Evolutionary conservation across 2,797 vertebrate genomes (phyloP).

Genomic region (Oceanodroma leucorhoa): DNA sequence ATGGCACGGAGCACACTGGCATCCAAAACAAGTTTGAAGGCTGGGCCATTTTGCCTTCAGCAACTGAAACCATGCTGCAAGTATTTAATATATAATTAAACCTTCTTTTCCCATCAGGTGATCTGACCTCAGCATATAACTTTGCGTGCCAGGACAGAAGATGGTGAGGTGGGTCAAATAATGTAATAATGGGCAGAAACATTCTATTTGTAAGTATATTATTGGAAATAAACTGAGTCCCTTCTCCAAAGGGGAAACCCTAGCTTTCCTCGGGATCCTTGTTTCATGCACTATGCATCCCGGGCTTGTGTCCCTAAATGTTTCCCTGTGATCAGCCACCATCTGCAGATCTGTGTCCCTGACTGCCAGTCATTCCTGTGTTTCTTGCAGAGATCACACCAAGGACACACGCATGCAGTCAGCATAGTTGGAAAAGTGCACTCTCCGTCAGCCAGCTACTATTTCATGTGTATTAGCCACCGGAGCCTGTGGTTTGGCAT

Average conservation of each 20-base stretch:
- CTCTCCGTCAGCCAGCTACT: not conserved
- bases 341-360: not conserved
- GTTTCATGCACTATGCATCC: not conserved
- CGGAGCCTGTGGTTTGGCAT: constrained; percentile 26
- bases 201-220: not conserved
- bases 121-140: not conserved
- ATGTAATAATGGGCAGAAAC: not conserved
- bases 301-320: not conserved
- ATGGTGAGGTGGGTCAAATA: not conserved
- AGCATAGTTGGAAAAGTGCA: not conserved
- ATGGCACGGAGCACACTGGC: not conserved
- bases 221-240: not conserved
- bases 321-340: not conserved
- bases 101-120: not conserved
- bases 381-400: constrained; percentile 20
- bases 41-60: not conserved
- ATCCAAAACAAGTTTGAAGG: not conserved
- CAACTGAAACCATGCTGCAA: not conserved
- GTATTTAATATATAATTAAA: not conserved
- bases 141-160: not conserved
- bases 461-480: not conserved
- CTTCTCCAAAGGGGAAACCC: not conserved
- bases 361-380: not conserved
- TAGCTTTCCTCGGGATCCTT: not conserved
- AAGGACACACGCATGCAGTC: not conserved